Conservation (phyloP, 2,113 vertebrate species). For the Pelecanoides urinatrix region DNA sequence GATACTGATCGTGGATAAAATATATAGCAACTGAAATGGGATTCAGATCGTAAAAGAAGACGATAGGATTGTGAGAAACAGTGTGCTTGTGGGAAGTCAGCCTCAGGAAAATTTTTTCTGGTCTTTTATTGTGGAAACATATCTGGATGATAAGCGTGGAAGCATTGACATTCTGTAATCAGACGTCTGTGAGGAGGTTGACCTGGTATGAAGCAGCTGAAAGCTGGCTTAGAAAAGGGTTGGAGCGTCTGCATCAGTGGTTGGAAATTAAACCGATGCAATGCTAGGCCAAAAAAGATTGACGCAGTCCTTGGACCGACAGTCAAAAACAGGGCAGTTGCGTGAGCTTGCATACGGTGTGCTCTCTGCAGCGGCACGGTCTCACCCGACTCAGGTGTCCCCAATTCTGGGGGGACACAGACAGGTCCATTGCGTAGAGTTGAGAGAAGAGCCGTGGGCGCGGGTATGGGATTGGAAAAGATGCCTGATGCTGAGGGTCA, state of each 20-base stretch:
- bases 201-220: background rate
- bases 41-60: background rate
- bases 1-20: background rate
- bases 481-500: background rate
- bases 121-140: background rate
- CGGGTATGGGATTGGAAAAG: background rate
- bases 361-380: background rate
- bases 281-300: background rate
- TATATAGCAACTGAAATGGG: background rate
- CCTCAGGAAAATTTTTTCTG: background rate
- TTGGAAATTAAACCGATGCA: background rate
- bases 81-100: background rate
- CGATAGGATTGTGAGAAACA: background rate
- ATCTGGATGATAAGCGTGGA: background rate
- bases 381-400: background rate
- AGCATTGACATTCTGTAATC: background rate
- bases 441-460: background rate
- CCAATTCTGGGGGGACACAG: background rate
- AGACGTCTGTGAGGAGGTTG: background rate
- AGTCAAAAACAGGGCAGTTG: background rate
- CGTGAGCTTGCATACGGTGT: background rate
- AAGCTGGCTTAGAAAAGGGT: background rate
- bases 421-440: background rate
- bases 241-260: background rate
- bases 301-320: background rate